These are phyloP conservation scores for Argyra leucocephala DNA, from an alignment of 2,888 invertebrate species.

Conservation along the genomic window DNA sequence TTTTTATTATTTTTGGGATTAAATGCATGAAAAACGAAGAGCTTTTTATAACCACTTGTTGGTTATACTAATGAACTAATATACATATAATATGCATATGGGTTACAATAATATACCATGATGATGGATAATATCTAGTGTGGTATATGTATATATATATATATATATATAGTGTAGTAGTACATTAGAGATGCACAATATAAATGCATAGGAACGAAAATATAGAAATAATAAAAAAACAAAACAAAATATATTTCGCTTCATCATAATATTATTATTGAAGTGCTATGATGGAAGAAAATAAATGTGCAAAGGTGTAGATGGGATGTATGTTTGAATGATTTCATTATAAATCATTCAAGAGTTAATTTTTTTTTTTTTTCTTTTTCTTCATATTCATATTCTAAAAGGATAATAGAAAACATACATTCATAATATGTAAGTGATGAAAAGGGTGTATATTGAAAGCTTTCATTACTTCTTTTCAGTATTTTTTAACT, in stretches of 20 bases:
- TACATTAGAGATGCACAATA: too few species aligned
- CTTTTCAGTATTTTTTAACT: too few species aligned
- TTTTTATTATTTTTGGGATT: not conserved
- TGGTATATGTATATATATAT: not conserved
- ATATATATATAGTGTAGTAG: not conserved
- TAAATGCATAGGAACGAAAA: too few species aligned
- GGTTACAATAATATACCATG: too few species aligned
- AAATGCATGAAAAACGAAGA: not conserved
- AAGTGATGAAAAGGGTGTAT: too few species aligned
- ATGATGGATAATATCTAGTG: not conserved
- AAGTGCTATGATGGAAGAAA: not conserved
- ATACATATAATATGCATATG: not conserved
- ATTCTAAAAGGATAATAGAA: too few species aligned
- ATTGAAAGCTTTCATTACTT: too few species aligned
- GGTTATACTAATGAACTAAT: not conserved
- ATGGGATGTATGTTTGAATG: conserved; percentile 3
- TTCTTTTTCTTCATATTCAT: not conserved
- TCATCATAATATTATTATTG: not conserved
- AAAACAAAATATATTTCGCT: too few species aligned
- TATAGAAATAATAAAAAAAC: too few species aligned
- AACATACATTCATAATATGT: too few species aligned
- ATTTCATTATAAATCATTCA: not conserved
- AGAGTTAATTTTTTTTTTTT: not conserved
- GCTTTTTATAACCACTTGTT: conserved; percentile 3
- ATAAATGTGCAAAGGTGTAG: not conserved